Percentiles rank a stretch among this genome's conserved stretches.
phyloP scores from a whole-genome alignment of 2,113 vertebrate species.

The Panurus biarmicus region DNA sequence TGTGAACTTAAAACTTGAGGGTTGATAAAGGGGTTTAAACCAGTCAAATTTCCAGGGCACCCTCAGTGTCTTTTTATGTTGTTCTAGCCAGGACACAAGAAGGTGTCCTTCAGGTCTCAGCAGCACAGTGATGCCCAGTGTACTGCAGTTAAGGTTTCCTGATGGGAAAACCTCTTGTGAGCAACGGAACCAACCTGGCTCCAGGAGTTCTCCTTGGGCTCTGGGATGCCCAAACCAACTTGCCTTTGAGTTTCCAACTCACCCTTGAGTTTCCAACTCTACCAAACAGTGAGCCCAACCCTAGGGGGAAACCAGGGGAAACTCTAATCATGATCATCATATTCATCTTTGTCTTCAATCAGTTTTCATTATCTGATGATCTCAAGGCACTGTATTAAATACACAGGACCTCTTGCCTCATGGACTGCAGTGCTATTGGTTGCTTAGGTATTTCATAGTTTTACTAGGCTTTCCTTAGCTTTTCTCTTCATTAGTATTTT shows the following conservation, averaged over 20 bases:
- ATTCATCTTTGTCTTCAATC: not conserved
- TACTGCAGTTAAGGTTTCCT: not conserved
- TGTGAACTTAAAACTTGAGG: not conserved
- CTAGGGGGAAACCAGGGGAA: too few species aligned
- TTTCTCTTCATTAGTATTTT: not conserved
- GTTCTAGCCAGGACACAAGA: not conserved
- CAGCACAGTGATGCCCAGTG: not conserved
- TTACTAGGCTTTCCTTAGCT: not conserved
- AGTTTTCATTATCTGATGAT: not conserved
- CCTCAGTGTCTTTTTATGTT: not conserved
- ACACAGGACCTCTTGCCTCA: not conserved
- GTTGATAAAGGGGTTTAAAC: not conserved
- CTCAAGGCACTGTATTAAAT: not conserved
- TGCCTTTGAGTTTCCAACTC: not conserved
- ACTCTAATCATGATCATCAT: not conserved
- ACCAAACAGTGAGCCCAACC: not conserved
- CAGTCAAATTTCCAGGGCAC: not conserved
- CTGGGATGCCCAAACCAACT: not conserved
- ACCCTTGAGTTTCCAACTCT: not conserved
- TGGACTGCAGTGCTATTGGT: not conserved
- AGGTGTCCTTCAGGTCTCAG: not conserved
- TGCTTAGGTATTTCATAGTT: not conserved
- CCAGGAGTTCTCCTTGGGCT: not conserved
- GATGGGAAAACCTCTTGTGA: not conserved
- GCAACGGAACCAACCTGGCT: fast-evolving